phyloP scores from a whole-genome alignment of 2,113 vertebrate genomes.

The Myiozetetes cayanensis region DNA sequence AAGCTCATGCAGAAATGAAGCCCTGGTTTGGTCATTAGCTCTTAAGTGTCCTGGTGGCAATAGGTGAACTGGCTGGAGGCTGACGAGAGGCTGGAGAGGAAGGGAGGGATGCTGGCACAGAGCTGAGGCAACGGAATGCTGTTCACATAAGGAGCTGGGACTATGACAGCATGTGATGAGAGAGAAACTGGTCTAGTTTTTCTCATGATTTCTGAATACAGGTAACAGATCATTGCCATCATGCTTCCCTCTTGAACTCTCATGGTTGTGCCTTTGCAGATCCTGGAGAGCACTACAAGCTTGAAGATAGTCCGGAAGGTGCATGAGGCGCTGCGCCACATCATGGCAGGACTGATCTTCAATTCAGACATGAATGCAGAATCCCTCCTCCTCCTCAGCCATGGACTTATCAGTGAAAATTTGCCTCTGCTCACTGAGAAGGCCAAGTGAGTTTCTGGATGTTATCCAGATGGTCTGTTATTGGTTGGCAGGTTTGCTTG shows the following conservation, averaged over 20 bases:
- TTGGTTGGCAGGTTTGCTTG: background rate
- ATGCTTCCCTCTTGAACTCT: background rate
- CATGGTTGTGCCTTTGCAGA: slow-evolving; percentile 65
- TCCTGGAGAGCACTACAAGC: slow-evolving; percentile 86
- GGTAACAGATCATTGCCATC: background rate
- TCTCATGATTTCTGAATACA: background rate
- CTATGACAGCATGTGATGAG: background rate
- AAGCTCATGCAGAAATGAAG: background rate
- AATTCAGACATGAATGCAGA: slow-evolving; percentile 84
- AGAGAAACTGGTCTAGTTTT: background rate
- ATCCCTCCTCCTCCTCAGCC: slow-evolving; percentile 87
- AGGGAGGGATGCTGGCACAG: background rate
- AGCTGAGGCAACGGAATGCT: background rate
- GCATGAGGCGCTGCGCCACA: slow-evolving; percentile 82
- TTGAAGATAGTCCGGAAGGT: slow-evolving; percentile 89
- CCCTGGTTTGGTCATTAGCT: background rate
- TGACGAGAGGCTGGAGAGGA: background rate
- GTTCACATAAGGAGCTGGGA: background rate
- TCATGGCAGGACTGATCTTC: slow-evolving; percentile 85
- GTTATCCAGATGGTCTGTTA: background rate
- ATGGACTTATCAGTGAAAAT: slow-evolving; percentile 92
- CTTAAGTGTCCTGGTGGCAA: background rate
- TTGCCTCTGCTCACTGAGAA: slow-evolving; percentile 90
- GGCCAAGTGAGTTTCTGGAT: slow-evolving; percentile 80
- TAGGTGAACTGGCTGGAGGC: background rate